Base-by-base conservation (phyloP, 2,888 invertebrate genomes). In the Dendrolimus houi region DNA sequence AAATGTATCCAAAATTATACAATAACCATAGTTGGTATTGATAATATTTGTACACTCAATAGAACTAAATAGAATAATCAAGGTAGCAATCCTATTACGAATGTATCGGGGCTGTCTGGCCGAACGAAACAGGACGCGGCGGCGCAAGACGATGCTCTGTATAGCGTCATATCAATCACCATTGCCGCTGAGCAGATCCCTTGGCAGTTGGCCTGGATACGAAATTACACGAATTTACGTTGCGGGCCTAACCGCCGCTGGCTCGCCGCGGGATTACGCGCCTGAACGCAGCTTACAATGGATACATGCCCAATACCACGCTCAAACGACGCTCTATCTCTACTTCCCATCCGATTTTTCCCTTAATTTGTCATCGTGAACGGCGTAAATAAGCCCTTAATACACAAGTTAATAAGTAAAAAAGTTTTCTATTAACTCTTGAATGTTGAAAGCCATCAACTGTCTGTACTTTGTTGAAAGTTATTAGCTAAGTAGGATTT, bases 161-260 rank as follows among this genome's bases (percentile, higher is more conserved):
- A 74, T 73, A 81, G 77, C 81, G 77, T 87, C 84, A 85, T 87
- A 90, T 89, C 87, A 88, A 90, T 90, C 89, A 88, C 83, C 79
- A 87, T 87, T 85, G 79, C 83, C 79, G 79, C 75, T 78, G 75
- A 79, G 78, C 79, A 83, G 81, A 86, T 88, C 88, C 88, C 89
- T 83, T 88, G 89, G 88, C 87, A 87, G 87, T 88, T 87, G 88
- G 87, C 89, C 89, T 88, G 83, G 82, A 88, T 90, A 79, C 86
- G 75, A 87, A 89, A 88, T 89, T 87, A 90, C 85, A 86, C 86
- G 85, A 89, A 88, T 88, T 90, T 88, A 87, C 87, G 85, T 83
- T 79, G 81, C 80, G 79, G 78, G 87, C 84, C 87, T 85, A 83
- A 79, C 84, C 79, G 74, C 74, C 65, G 84, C 79, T 83, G 83